phyloP scores from a whole-genome alignment of 35 echinoderm and acorn worm species.

The Apostichopus parvimensis region DNA sequence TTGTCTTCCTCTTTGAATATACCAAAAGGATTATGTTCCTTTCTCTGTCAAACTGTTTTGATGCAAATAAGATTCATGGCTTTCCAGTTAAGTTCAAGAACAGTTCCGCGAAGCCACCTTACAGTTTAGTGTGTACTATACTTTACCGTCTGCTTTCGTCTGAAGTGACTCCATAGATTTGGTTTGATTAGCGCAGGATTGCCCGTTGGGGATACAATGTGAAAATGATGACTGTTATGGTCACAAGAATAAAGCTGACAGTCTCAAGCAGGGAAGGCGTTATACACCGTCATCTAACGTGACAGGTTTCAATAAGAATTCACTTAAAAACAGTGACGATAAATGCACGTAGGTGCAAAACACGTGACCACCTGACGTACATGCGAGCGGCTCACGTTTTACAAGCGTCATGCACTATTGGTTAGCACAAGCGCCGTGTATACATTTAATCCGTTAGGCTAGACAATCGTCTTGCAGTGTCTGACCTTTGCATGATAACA shows the following conservation, averaged over 20 bases:
- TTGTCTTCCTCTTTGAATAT: not conserved
- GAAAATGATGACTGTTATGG: not conserved
- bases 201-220: not conserved
- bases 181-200: not conserved
- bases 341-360: not conserved
- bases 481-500: no score
- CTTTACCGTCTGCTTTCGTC: not conserved
- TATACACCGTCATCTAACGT: not conserved
- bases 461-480: not conserved
- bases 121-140: not conserved
- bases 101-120: not conserved
- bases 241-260: not conserved
- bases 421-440: not conserved
- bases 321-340: not conserved
- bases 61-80: not conserved
- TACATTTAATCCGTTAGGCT: not conserved
- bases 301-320: not conserved
- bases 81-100: not conserved
- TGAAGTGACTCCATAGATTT: not conserved
- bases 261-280: not conserved
- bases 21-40: no score
- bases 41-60: not conserved
- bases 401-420: not conserved
- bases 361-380: not conserved
- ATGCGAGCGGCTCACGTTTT: not conserved